Base-by-base conservation (phyloP, 1,140 invertebrate genomes). In the Hermetia illucens region DNA sequence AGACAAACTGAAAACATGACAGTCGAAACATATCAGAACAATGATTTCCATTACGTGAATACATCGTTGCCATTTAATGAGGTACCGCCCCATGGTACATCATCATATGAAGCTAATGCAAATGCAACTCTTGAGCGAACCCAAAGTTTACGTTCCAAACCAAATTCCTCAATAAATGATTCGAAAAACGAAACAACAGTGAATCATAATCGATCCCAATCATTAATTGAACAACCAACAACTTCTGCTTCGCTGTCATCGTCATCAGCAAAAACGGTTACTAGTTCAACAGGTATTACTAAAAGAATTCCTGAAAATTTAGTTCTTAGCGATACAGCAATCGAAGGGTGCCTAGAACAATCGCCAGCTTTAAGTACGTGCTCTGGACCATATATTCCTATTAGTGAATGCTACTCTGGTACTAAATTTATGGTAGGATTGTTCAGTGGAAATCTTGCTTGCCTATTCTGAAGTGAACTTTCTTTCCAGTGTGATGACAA, bases 381-480 rank as follows among this genome's bases (percentile, higher is more conserved):
- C 20, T 73, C 76, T 3, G 76, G 76, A 4, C 79, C 80, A 1
- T 87, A 86, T 49, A 85, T 85, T 62, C 74, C 79, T 18, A 79
- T 86, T 44, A 90, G 84, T 39, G 86, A 92, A 60, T 94, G 90
- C 58, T 81, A 85, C 43, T 88, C 88, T 37, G 91, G 90, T 30
- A 72, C 75, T 8, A 51, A 51, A 19, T 47, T 58, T 13, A 38
- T 56, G 34, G 37, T 44, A 19, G 43, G 39, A 16, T 34, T 19
- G 4, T 29, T 29, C 3, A 3, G n/a, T 29, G n/a, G 16, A 33
- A 33, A 8, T 6, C 29, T 16, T 17, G 12, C 10, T 19, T 34
- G 13, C 4, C 21, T 18, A 12, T 21, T 6, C 13, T 40, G 19
- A 24, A 29, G 6, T 36, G 2, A 13, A 2, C 39, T 22, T 33